A percentile compares a stretch with the other conserved stretches of the same genome.
phyloP scores from a whole-genome alignment of 1,140 invertebrate species.

The Drosophila ananassae region DNA sequence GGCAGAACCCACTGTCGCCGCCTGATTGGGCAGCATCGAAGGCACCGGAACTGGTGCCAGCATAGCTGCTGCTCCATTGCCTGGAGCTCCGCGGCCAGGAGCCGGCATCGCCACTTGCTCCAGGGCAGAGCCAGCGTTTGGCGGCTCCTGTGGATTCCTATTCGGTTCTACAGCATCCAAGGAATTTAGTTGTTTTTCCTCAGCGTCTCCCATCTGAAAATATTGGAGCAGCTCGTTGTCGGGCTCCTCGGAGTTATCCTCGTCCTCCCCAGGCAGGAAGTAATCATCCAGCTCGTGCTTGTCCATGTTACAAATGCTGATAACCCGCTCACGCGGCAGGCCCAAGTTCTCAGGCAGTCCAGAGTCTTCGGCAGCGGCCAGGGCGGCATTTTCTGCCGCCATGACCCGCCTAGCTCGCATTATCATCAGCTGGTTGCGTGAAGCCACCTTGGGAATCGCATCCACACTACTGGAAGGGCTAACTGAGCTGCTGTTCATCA shows the following conservation, averaged over 20 bases:
- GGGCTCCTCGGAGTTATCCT: conserved; percentile 91
- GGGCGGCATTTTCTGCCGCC: conserved; percentile 56
- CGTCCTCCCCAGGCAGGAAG: conserved; percentile 85
- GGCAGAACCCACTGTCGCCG: conserved; percentile 80
- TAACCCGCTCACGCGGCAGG: conserved; percentile 86
- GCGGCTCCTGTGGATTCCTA: conserved; percentile 71
- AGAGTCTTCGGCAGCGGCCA: conserved; percentile 62
- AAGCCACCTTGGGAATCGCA: conserved; percentile 66
- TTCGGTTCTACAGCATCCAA: conserved; percentile 82
- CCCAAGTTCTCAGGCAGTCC: conserved; percentile 76
- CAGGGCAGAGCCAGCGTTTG: conserved; percentile 41
- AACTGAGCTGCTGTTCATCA: conserved; percentile 60
- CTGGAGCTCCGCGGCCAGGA: conserved; percentile 41
- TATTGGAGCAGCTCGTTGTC: conserved; percentile 92
- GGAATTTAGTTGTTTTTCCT: conserved; percentile 84
- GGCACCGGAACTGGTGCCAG: conserved; percentile 38
- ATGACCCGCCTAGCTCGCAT: conserved; percentile 62
- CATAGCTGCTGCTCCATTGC: conserved; percentile 43
- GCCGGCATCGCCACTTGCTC: conserved; percentile 39
- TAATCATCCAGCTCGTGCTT: conserved; percentile 92
- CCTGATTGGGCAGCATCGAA: conserved; percentile 32
- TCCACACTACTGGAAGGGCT: conserved; percentile 73
- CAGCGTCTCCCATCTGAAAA: conserved; percentile 87
- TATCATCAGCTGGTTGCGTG: conserved; percentile 65
- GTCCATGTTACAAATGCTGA: conserved; percentile 89